These are phyloP conservation scores for Lasioglossum figueresi DNA, from an alignment of 2,888 invertebrate genomes.

Conservation along the genomic window DNA sequence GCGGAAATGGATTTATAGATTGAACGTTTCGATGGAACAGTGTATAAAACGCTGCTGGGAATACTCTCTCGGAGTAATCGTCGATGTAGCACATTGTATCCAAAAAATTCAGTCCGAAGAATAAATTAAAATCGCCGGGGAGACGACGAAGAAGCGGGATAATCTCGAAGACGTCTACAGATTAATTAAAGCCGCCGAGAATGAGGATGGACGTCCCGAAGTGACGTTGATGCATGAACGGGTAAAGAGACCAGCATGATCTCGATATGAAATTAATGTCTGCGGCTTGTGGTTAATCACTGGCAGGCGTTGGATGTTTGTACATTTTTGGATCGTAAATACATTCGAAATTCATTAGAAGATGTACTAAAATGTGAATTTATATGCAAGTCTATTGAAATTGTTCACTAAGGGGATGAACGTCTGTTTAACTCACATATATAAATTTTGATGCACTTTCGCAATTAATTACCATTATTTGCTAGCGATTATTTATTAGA, in stretches of 20 bases:
- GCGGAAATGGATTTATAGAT: conserved; percentile 52
- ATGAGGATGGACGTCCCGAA: neutral
- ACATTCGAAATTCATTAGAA: neutral
- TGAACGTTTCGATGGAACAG: conserved; percentile 27
- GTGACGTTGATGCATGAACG: neutral
- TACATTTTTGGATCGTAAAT: neutral
- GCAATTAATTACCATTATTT: neutral
- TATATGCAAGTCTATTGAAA: neutral
- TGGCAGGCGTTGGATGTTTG: neutral
- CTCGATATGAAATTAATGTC: conserved; percentile 11
- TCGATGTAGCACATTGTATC: neutral
- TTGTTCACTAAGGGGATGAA: neutral
- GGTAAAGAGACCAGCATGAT: neutral
- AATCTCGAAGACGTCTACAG: neutral
- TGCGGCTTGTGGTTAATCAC: neutral
- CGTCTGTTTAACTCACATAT: neutral
- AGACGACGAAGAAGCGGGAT: neutral
- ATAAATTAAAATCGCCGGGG: neutral
- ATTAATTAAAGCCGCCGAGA: conserved; percentile 11
- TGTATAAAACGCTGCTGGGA: neutral
- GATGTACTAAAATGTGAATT: neutral
- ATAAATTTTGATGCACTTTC: neutral
- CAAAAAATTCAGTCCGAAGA: neutral
- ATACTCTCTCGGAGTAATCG: neutral
- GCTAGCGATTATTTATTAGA: neutral